Evolutionary conservation across 1,140 invertebrate species (phyloP), one percentile per base, ranked within the genome.

Genomic region (Aphelenchoides fujianensis): DNA sequence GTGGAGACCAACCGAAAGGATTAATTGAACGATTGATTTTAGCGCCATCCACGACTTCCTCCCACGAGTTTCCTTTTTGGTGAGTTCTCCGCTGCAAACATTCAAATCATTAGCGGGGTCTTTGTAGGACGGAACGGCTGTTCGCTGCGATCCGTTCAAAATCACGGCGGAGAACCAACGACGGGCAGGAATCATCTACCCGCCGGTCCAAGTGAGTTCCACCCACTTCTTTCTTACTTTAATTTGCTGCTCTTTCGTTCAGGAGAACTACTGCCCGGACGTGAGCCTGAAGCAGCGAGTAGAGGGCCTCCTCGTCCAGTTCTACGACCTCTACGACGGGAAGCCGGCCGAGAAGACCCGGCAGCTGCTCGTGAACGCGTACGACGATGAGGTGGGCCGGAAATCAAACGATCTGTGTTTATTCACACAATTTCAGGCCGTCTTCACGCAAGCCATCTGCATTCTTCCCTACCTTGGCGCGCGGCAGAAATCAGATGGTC

Each of bases 11-110:
- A n/a, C n/a, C 12, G 28, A 2, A 71, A 34, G 0, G 3, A n/a
- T 41, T 36, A 7, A 27, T 70, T 70, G 0, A 12, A 28, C 48
- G 16, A 71, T 34, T 71, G 35, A 27, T 70, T 77, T 74, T 32
- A 77, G 75, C 1, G 76, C 66, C 36, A 53, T 77, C 41, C 75
- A 77, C 19, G 52, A 62, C 5, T 64, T 67, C 36, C 79, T 77
- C 3, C 75, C 75, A 2, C 63, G 76, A 28, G 76, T 77, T 3
- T 67, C 53, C 5, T 77, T 79, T 28, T 59, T 77, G 71, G 75
- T 76, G 69, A 59, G 75, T 53, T 61, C 19, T 41, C 57, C 36
- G 31, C 19, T 7, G 12, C 23, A 27, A 28, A 9, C 27, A 36
- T 73, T 34, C 54, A 34, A 28, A 48, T 72, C 19, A 36, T 2